Base-by-base conservation (phyloP, 1,140 invertebrate genomes). In the Caenorhabditis tropicalis region DNA sequence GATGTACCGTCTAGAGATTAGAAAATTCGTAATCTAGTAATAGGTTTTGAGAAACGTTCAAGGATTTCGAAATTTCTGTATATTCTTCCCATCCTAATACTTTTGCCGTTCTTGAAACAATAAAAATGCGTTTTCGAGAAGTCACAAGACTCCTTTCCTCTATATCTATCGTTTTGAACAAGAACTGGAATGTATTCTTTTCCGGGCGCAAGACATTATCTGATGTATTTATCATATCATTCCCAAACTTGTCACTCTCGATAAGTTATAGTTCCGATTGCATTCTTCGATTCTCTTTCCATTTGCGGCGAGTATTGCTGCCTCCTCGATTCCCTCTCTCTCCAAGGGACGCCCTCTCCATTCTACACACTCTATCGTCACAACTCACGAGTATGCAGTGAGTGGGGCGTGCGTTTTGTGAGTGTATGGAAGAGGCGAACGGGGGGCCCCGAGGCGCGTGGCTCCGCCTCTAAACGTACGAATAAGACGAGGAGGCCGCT, bases 401-500 rank as follows among this genome's bases (percentile, higher is more conserved):
- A 65, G 58, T 36, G 58, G 15, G 65, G 65, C 29, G 65, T 46
- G 65, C 65, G 7, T 70, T 74, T 74, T 12, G 65, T 43, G 36
- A 43, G 65, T 74, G 65, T 43, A 10, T n/a, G n/a, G n/a, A n/a
- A 36, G 27, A 46, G 65, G 36, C 65, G 65, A 46, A 74, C 29
- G 53, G 58, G 48, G 58, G 58, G 29, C 58, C 15, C 65, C 36
- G 29, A 7, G 36, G 29, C 3, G n/a, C 6, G 29, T 24, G 24
- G 12, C 65, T n/a, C 36, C 65, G 65, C 65, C 65, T n/a, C 65
- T 31, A 74, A 74, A 74, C 36, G 65, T 74, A 74, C 65, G 12
- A 74, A 74, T 74, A 74, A 74, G 65, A 74, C 33, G 65, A n/a
- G n/a, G n/a, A n/a, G 53, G 65, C 65, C 65, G 65, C 65, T 74